Evolutionary conservation across 2,888 invertebrate species (phyloP), one percentile per base, ranked within the genome.

Genomic region (Tachystola acroxantha): DNA sequence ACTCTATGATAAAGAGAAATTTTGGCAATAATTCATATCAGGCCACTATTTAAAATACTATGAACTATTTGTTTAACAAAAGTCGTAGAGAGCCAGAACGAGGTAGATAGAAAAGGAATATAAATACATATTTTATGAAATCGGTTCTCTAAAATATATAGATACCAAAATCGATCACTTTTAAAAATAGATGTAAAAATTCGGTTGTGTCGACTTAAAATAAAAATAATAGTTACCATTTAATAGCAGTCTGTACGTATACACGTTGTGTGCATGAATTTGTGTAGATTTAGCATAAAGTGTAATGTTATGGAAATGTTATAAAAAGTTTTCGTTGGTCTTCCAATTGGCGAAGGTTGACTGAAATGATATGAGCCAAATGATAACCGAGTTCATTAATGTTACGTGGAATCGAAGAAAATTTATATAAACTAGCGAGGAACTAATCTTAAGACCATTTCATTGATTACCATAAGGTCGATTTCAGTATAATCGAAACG

Each of bases 341-440:
- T 85, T 85, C 84, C 84, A 82, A 53, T 46, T 45, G 37, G 57
- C 51, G 76, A 64, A 72, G 79, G 75, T 80, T 66, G 80, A 77
- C 78, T 80, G 76, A 74, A 60, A 56, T 48, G 49, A 47, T 39
- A 66, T 62, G 68, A 73, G 76, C 74, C 77, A 74, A 79, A 75
- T 48, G 49, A 49, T 58, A 69, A 51, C 58, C 36, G 58, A 58
- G 70, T 74, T 76, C 74, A 75, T 69, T 73, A 76, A 64, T 59
- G 46, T 69, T 64, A 75, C 42, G 54, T 49, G 43, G 51, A 65
- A 66, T 55, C 57, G 64, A 65, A 58, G 46, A 58, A 56, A 48
- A 52, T 57, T 61, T 47, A 43, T 48, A 46, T 61, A 64, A 43
- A 43, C 43, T 46, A 46, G 48, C 48, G 40, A 62, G 43, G 19